These are phyloP conservation scores for Fragum fragum DNA, from an alignment of 2,888 invertebrate species.

Conservation along the genomic window DNA sequence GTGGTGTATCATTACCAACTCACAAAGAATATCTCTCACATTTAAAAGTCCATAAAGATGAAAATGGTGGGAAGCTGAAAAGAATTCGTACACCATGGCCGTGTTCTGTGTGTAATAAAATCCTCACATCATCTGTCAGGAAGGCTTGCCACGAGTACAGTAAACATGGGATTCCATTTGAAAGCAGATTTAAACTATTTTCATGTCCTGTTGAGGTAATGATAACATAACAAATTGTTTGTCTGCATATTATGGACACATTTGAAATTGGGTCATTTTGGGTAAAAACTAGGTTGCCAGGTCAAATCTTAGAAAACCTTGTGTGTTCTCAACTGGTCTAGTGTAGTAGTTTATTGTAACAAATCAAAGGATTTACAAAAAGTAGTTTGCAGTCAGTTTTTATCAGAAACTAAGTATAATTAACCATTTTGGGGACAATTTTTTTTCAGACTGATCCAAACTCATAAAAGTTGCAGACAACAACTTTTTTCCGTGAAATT, in stretches of 20 bases:
- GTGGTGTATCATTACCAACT: neutral
- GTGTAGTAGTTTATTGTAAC: too few relatives aligned
- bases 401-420: too few relatives aligned
- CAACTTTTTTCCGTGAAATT: too few relatives aligned
- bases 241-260: neutral
- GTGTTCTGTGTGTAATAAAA: slow-evolving; percentile 39
- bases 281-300: too few relatives aligned
- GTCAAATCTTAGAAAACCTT: too few relatives aligned
- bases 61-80: neutral
- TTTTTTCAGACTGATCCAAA: too few relatives aligned
- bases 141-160: slow-evolving; percentile 54
- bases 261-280: neutral
- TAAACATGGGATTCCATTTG: slow-evolving; percentile 57
- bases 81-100: slow-evolving; percentile 33
- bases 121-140: slow-evolving; percentile 37
- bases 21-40: slow-evolving; percentile 28
- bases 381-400: too few relatives aligned
- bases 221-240: neutral
- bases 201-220: slow-evolving; percentile 47
- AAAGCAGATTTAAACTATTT: slow-evolving; percentile 41
- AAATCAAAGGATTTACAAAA: too few relatives aligned
- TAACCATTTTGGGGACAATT: too few relatives aligned
- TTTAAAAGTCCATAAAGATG: slow-evolving; percentile 34
- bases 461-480: too few relatives aligned
- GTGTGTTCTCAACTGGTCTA: too few relatives aligned